phyloP scores from a whole-genome alignment of 2,797 vertebrate species.

The Hippoglossus hippoglossus region DNA sequence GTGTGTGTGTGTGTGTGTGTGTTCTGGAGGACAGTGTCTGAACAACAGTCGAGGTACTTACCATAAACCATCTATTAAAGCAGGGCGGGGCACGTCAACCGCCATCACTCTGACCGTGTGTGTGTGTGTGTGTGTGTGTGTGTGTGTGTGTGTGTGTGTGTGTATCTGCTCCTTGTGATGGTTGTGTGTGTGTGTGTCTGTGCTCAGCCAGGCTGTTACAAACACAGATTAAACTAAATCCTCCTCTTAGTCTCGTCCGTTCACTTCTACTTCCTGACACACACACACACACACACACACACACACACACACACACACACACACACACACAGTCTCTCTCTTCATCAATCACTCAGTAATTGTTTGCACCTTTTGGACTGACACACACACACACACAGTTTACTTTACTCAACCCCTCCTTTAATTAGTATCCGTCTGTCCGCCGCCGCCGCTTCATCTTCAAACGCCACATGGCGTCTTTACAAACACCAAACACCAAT shows the following conservation, averaged over 20 bases:
- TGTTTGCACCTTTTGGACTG: background rate
- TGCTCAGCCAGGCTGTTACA: constrained; percentile 27
- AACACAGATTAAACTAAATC: no score
- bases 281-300: constrained; percentile 10
- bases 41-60: constrained; percentile 25
- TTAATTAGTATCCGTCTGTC: constrained; percentile 61
- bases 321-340: no score
- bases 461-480: constrained; percentile 63
- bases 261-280: background rate
- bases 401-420: constrained; percentile 8
- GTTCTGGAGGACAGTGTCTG: background rate
- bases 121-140: constrained; percentile 7
- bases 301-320: no score
- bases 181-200: constrained; percentile 15
- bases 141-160: background rate
- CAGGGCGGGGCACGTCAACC: constrained; percentile 27
- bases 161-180: constrained; percentile 6
- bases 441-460: constrained; percentile 56
- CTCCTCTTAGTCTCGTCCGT: background rate
- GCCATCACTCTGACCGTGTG: constrained; percentile 12
- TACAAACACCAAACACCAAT: constrained; percentile 46
- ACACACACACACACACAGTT: background rate
- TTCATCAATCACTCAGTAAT: no score
- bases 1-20: constrained; percentile 7
- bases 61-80: constrained; percentile 34